These are phyloP conservation scores for Hemiprocne comata DNA, from an alignment of 2,113 vertebrate species.

Conservation along the genomic window DNA sequence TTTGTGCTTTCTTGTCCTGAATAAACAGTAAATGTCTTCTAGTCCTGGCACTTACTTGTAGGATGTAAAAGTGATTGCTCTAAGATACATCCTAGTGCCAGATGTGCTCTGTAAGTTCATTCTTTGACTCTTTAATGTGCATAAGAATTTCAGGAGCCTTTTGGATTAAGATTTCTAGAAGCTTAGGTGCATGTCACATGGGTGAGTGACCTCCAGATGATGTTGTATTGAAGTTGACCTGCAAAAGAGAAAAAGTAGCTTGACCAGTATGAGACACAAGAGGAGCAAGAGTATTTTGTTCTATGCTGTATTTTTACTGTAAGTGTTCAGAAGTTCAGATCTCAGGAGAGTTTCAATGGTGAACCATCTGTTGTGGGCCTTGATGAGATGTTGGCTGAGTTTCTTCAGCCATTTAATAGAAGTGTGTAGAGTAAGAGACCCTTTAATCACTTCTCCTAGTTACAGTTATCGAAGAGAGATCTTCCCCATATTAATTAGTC, in stretches of 20 bases:
- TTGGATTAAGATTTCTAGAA: slow-evolving; percentile 73
- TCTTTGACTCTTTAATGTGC: not conserved
- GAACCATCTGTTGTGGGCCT: rapidly evolving
- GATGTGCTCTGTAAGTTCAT: slow-evolving; percentile 1
- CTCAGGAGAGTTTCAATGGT: not conserved
- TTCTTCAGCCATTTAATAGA: not conserved
- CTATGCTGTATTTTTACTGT: not conserved
- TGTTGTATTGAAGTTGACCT: slow-evolving; percentile 64
- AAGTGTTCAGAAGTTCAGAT: not conserved
- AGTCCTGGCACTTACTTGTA: slow-evolving; percentile 24
- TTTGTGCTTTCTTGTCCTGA: slow-evolving; percentile 45
- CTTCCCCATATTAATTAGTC: not conserved
- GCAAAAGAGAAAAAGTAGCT: slow-evolving; percentile 58
- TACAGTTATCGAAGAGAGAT: not conserved
- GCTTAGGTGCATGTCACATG: slow-evolving; percentile 74
- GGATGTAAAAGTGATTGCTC: slow-evolving; percentile 14
- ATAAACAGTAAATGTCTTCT: slow-evolving; percentile 25
- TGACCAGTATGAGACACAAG: not conserved
- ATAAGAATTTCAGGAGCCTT: slow-evolving; percentile 63
- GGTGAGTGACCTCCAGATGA: slow-evolving; percentile 47
- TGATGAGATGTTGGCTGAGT: not conserved
- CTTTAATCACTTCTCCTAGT: not conserved
- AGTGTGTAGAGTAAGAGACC: not conserved
- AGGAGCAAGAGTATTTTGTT: not conserved
- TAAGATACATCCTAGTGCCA: slow-evolving; percentile 43